phyloP scores from a whole-genome alignment of 2,888 invertebrate species.

The Pyrgus malvae region DNA sequence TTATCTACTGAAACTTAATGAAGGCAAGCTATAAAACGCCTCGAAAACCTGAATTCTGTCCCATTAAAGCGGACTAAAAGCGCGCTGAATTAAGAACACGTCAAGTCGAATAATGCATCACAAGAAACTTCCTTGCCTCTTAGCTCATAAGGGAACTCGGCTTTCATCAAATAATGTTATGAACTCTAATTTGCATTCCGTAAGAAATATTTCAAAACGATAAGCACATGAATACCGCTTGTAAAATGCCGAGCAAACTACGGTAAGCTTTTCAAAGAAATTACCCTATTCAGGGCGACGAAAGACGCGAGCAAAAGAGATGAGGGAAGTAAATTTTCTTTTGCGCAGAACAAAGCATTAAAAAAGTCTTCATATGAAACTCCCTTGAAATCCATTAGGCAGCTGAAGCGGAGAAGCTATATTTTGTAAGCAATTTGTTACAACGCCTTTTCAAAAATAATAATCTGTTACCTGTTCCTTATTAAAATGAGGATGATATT shows the following conservation, averaged over 20 bases:
- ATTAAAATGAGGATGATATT: no score
- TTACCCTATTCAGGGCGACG: conserved; percentile 62
- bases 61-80: background rate
- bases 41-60: background rate
- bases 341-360: conserved; percentile 71
- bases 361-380: conserved; percentile 70
- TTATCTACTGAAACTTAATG: conserved; percentile 7
- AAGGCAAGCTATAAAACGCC: background rate
- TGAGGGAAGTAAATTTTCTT: conserved; percentile 68
- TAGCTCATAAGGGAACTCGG: conserved; percentile 16
- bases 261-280: conserved; percentile 58
- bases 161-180: conserved; percentile 32
- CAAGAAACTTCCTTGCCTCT: conserved; percentile 16
- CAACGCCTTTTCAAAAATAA: conserved; percentile 66
- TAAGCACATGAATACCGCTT: conserved; percentile 42
- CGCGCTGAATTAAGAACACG: conserved; percentile 19
- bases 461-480: conserved; percentile 47
- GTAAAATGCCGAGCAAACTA: conserved; percentile 49
- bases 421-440: conserved; percentile 72
- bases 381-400: conserved; percentile 76
- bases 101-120: conserved; percentile 25
- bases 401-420: conserved; percentile 60
- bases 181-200: conserved; percentile 43
- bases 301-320: conserved; percentile 60
- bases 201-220: conserved; percentile 43